Conservation (phyloP, 2,888 invertebrate species). For the Macropis europaea region DNA sequence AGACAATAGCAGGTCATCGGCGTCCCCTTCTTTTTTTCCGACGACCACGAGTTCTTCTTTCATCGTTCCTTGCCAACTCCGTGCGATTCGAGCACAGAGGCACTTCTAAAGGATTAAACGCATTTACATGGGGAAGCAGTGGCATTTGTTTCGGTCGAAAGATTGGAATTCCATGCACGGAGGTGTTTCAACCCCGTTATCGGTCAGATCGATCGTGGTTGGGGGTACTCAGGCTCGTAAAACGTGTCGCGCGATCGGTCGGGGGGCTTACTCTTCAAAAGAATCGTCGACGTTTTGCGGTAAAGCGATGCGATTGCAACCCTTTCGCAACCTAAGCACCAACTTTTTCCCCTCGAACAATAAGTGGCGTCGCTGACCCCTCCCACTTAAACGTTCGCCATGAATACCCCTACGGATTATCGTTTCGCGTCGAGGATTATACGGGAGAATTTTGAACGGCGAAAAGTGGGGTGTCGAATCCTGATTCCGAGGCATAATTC, state of each 20-base stretch:
- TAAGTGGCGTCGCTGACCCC: slow-evolving; percentile 1
- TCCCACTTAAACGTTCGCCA: background rate
- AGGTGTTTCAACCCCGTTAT: slow-evolving; percentile 21
- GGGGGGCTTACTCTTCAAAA: slow-evolving; percentile 23
- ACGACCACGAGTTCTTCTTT: background rate
- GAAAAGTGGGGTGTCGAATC: background rate
- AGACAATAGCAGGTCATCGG: background rate
- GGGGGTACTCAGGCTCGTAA: background rate
- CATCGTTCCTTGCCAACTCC: background rate
- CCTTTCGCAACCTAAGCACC: background rate
- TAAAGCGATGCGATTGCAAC: background rate
- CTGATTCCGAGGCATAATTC: slow-evolving; percentile 26
- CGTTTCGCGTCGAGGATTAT: background rate
- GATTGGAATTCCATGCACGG: slow-evolving; percentile 34
- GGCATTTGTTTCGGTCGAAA: slow-evolving; percentile 27
- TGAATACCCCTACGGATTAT: background rate
- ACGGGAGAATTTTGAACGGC: background rate
- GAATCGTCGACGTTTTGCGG: slow-evolving; percentile 5
- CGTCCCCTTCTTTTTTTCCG: no score
- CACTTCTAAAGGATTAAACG: slow-evolving; percentile 5
- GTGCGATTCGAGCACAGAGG: no score
- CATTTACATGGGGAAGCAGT: background rate
- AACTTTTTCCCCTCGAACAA: background rate
- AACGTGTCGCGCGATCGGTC: slow-evolving; percentile 28
- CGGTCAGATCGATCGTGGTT: slow-evolving; percentile 17